A percentile compares a stretch with the other conserved stretches of the same genome.
These are phyloP conservation scores for Eremophila alpestris DNA, from an alignment of 2,797 vertebrate species.

Conservation along the genomic window DNA sequence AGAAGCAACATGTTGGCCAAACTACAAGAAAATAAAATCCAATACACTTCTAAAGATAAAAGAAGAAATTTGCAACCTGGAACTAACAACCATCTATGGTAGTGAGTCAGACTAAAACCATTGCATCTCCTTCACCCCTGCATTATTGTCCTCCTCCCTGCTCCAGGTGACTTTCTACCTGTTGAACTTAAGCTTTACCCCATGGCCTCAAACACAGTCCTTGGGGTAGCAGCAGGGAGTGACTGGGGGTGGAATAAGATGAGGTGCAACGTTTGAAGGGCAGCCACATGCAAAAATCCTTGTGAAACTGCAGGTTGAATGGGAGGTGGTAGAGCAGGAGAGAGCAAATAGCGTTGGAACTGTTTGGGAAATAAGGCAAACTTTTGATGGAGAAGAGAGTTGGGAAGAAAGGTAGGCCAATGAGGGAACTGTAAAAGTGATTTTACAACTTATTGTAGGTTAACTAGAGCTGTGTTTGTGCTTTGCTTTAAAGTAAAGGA, in stretches of 20 bases:
- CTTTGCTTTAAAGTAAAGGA: background rate
- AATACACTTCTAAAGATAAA: background rate
- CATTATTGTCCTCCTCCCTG: background rate
- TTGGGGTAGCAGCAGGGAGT: background rate
- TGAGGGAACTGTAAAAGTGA: background rate
- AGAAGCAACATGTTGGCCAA: background rate
- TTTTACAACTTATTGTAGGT: background rate
- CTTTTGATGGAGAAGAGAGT: background rate
- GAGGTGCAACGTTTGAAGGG: background rate
- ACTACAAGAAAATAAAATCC: background rate
- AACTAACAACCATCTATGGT: background rate
- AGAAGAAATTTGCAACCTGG: background rate
- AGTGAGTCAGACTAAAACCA: background rate
- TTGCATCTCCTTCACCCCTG: background rate
- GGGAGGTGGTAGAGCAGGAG: background rate
- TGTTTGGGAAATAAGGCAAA: background rate
- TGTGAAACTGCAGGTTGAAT: background rate
- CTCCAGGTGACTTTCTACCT: background rate
- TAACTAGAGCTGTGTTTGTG: background rate
- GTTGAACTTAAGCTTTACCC: background rate
- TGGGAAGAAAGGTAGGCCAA: background rate
- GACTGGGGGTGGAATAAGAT: background rate
- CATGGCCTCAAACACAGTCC: background rate
- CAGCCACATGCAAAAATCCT: background rate
- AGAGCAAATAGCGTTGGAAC: background rate